Evolutionary conservation across 2,797 vertebrate species (phyloP), one percentile per base, ranked within the genome.

Genomic region (Craterocephalus amniculus): DNA sequence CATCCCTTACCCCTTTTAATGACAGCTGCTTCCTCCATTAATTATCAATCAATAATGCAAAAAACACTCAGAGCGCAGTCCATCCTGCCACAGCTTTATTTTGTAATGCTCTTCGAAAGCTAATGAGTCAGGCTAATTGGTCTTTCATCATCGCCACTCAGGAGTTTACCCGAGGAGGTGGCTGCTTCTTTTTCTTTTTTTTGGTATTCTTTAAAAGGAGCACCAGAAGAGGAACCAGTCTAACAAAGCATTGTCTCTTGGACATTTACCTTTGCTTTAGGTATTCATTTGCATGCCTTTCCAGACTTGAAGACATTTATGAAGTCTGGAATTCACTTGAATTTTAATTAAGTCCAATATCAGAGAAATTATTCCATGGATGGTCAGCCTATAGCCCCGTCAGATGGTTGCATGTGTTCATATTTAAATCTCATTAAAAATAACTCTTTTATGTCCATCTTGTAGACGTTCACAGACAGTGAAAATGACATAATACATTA

Each of bases 1-100:
- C 87, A 84, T 87, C 81, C 74, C 71, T 86, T 87, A 80, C 24
- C 78, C 87, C 24, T 88, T 83, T 87, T 89, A 89, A 87, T 85
- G 90, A 92, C 88, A 87, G 86, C 89, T 85, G 84, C 83, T 90
- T 92, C 90, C 88, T 83, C 88, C 90, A 91, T 91, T 92, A 91
- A 92, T 91, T 87, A 88, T 79, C 80, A 82, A 92, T 92, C 90
- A 90, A 92, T 92, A 92, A 91, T 91, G 89, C 85, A 72, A 72
- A 64, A 64, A 88, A 90, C 85, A 88, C 86, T 87, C 87, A 82
- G 74, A 87, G 76, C 67, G 11, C 40, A 68, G 85, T 87, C 91
- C 87, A 88, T 90, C 84, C 88, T 87, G 88, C 89, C 85, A 77
- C 84, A 51, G 79, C 81, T 83, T 89, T 83, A 85, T 88, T 91